Base-by-base conservation (phyloP, 2,797 vertebrate genomes). In the Ciconia nigra region DNA sequence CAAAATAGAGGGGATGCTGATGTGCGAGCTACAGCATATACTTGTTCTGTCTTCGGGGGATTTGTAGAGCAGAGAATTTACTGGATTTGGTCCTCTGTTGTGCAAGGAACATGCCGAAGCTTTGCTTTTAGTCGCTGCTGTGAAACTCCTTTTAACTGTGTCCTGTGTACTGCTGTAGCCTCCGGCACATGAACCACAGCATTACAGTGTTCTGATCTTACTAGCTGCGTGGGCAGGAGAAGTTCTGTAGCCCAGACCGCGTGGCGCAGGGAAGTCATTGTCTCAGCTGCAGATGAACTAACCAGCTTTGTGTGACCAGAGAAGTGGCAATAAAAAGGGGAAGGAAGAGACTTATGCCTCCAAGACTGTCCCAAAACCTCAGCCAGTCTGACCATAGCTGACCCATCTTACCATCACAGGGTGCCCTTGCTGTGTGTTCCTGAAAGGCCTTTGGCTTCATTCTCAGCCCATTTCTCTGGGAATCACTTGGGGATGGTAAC, bases 1-100 rank as follows among this genome's bases (percentile, higher is more conserved):
- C n/a, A 16, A 61, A 69, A 57, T 52, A n/a, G 26, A 69, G 55
- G 33, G 26, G 10, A 10, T 82, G 26, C 57, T 44, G 74, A 24
- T 51, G 11, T 1, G 3, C 35, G 39, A 77, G n/a, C 51, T 62
- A 2, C n/a, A 57, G 55, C 74, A 25, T 1, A 0, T 29, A 17
- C n/a, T 76, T 67, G n/a, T 46, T 72, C 16, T 49, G 7, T 42
- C 63, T 89, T 89, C 1, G 2, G 70, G 67, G 47, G 10, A 4
- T 90, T 69, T 79, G 39, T n/a, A 33, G 66, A 88, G 70, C 39
- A 46, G 47, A 65, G 55, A 33, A n/a, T 84, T 83, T 79, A 41
- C 77, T 91, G 87, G 55, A 63, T 87, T 85, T 89, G 47, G 37
- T 88, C 8, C 54, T 88, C 29, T 77, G 62, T 67, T 85, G 65